These are phyloP conservation scores for Nemapogon koenigi DNA, from an alignment of 2,888 invertebrate species.

Conservation along the genomic window DNA sequence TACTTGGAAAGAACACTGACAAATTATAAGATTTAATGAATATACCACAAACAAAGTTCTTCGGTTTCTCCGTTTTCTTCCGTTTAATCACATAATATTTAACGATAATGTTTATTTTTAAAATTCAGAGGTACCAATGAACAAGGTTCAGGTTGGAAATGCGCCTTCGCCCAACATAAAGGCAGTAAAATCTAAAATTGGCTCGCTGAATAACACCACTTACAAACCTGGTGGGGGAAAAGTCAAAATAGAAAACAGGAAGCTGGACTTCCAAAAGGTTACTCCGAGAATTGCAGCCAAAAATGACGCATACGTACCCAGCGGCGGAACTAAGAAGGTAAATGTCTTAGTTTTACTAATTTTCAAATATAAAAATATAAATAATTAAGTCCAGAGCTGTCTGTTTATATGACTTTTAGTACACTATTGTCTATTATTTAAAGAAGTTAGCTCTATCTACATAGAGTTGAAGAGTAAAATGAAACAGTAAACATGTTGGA, in stretches of 20 bases:
- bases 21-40: not conserved
- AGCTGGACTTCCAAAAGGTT: conserved; percentile 83
- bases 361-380: too few species aligned
- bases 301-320: conserved; percentile 86
- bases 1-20: not conserved
- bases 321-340: conserved; percentile 92
- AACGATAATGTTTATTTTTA: conserved; percentile 21
- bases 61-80: too few species aligned
- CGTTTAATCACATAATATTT: too few species aligned
- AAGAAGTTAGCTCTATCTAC: too few species aligned
- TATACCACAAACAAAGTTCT: too few species aligned
- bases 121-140: conserved; percentile 91
- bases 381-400: too few species aligned
- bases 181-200: conserved; percentile 90
- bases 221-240: conserved; percentile 91
- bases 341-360: too few species aligned
- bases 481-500: too few species aligned
- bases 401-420: too few species aligned
- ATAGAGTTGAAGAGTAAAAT: too few species aligned
- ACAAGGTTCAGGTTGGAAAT: conserved; percentile 90
- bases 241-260: conserved; percentile 86
- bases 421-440: too few species aligned
- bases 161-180: conserved; percentile 93
- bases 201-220: conserved; percentile 87
- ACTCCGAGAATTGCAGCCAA: conserved; percentile 89